These are phyloP conservation scores for Pteria penguin DNA, from an alignment of 2,888 invertebrate species.

Conservation along the genomic window DNA sequence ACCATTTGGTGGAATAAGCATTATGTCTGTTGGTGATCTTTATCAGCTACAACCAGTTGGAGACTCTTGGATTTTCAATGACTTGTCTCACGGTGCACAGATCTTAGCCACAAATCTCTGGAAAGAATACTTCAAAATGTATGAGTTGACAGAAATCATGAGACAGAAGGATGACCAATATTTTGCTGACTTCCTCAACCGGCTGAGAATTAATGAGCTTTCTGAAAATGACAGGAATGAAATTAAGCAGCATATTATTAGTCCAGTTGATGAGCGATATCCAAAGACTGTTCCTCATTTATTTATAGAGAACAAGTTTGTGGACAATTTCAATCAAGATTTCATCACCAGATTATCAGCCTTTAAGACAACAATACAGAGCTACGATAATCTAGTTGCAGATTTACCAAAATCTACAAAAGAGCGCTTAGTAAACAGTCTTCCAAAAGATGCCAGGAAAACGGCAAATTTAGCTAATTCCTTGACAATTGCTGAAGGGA, in stretches of 20 bases:
- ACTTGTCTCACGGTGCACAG: conserved; percentile 31
- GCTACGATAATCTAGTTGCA: conserved; percentile 28
- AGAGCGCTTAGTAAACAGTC: conserved; percentile 10
- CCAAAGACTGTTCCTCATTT: conserved; percentile 30
- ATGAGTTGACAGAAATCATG: conserved; percentile 51
- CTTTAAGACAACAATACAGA: conserved; percentile 25
- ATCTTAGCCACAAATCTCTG: conserved; percentile 48
- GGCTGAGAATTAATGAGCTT: conserved; percentile 40
- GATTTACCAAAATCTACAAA: conserved; percentile 41
- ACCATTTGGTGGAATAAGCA: conserved; percentile 51
- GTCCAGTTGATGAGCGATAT: conserved; percentile 6
- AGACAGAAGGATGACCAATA: conserved; percentile 51
- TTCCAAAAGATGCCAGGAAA: conserved; percentile 24
- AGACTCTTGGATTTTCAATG: conserved; percentile 52
- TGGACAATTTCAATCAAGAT: conserved; percentile 35
- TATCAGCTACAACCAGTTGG: conserved; percentile 52
- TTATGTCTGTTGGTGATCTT: conserved; percentile 55
- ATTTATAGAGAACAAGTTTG: conserved; percentile 35
- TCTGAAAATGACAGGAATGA: conserved; percentile 36
- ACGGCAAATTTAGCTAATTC: background rate
- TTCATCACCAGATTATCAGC: conserved; percentile 19
- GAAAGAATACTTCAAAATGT: conserved; percentile 51
- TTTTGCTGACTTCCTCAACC: conserved; percentile 51
- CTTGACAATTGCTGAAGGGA: conserved; percentile 38
- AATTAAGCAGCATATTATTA: conserved; percentile 22